Conservation (phyloP, 2,113 vertebrate species). For the Copsychus sechellarum region DNA sequence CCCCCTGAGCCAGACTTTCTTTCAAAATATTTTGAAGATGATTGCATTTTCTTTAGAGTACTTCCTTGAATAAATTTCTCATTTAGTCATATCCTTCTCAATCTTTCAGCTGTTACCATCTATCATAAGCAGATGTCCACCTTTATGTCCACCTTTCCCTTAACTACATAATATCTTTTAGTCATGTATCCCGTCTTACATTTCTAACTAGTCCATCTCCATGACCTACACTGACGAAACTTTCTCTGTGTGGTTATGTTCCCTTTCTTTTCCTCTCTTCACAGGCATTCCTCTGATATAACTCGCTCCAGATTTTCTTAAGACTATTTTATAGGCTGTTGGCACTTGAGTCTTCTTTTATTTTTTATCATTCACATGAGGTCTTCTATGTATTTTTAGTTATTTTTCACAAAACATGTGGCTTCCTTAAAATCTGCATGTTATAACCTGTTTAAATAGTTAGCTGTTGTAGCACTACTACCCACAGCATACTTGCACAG, state of each 20-base stretch:
- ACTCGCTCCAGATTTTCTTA: constrained; percentile 34
- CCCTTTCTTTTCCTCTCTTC: background rate
- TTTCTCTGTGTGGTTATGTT: background rate
- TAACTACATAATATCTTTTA: background rate
- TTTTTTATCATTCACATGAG: background rate
- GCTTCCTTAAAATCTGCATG: background rate
- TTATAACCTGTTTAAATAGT: background rate
- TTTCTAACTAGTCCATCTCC: background rate
- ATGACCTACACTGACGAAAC: background rate
- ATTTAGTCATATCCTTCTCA: background rate
- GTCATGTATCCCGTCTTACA: background rate
- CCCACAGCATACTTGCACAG: background rate
- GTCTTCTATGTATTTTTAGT: background rate
- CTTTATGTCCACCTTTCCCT: background rate
- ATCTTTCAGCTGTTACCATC: background rate
- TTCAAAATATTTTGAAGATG: background rate
- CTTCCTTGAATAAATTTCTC: background rate
- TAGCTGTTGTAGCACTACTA: background rate
- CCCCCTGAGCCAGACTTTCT: background rate
- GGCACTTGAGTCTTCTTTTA: background rate
- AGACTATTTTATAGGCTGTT: constrained; percentile 11
- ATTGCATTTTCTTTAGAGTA: background rate
- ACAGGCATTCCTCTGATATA: background rate
- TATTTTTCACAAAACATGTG: background rate
- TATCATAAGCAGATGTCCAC: background rate